Percentiles rank a stretch among this genome's conserved stretches.
These are phyloP conservation scores for Harpegnathos saltator DNA, from an alignment of 1,140 invertebrate species.

Conservation along the genomic window DNA sequence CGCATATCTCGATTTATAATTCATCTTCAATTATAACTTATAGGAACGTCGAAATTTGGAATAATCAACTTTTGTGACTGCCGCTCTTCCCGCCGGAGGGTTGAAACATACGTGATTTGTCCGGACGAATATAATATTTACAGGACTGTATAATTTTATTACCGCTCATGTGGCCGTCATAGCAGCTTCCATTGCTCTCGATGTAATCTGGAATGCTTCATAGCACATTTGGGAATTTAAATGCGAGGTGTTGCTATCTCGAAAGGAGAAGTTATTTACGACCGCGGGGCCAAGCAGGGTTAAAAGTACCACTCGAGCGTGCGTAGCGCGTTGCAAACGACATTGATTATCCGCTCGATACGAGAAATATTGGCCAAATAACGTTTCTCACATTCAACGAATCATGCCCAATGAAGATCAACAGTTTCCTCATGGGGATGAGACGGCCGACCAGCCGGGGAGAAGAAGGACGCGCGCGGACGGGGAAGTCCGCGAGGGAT, in stretches of 20 bases:
- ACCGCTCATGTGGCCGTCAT: background rate
- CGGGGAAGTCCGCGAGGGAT: constrained; percentile 1
- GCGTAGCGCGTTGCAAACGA: constrained; percentile 13
- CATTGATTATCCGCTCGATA: constrained; percentile 25
- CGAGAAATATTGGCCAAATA: constrained; percentile 39
- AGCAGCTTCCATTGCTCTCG: constrained; percentile 26
- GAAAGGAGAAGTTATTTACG: constrained; percentile 1
- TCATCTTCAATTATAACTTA: background rate
- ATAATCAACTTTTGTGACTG: background rate
- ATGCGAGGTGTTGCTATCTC: background rate
- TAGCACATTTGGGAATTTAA: constrained; percentile 15
- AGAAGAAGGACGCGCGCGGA: background rate
- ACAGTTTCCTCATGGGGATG: constrained; percentile 30
- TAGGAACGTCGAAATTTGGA: background rate
- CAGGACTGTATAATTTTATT: constrained; percentile 19
- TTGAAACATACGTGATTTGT: constrained; percentile 14
- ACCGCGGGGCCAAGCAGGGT: background rate
- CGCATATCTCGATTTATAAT: background rate
- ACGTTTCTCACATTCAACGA: constrained; percentile 33
- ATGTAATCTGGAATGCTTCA: constrained; percentile 31
- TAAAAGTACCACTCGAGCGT: background rate
- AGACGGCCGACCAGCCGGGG: background rate
- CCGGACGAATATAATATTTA: constrained; percentile 48
- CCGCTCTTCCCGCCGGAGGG: background rate
- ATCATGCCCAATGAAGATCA: constrained; percentile 58